These are phyloP conservation scores for Sander vitreus DNA, from an alignment of 2,113 vertebrate species.

Conservation along the genomic window DNA sequence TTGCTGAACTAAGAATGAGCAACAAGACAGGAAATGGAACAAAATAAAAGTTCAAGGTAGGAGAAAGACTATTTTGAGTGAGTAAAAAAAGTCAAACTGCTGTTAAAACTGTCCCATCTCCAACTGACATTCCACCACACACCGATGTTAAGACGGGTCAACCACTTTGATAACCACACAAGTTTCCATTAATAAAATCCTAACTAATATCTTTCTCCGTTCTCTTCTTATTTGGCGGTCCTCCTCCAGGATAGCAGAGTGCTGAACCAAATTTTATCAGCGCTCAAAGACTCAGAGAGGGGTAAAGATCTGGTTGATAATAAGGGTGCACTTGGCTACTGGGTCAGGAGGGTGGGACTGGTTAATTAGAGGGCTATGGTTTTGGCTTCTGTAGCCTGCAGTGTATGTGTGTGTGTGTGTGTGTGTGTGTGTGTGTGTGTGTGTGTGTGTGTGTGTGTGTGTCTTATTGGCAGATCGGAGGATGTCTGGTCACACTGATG, in stretches of 20 bases:
- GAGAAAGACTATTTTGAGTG: background rate
- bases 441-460: constrained; percentile 7
- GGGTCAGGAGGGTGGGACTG: constrained; percentile 67
- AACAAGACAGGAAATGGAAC: background rate
- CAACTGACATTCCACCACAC: background rate
- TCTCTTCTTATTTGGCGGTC: background rate
- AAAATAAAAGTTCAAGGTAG: background rate
- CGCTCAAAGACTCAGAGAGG: constrained; percentile 11
- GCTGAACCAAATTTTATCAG: constrained; percentile 51
- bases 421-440: constrained; percentile 23
- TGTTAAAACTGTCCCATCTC: background rate
- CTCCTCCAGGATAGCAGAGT: constrained; percentile 9
- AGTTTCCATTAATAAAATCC: constrained; percentile 16
- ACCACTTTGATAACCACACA: constrained; percentile 6
- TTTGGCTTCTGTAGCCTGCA: constrained; percentile 51
- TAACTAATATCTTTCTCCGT: background rate
- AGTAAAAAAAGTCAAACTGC: background rate
- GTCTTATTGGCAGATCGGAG: constrained; percentile 49
- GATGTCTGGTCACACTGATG: constrained; percentile 54
- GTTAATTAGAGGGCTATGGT: constrained; percentile 72
- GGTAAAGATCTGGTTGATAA: constrained; percentile 52
- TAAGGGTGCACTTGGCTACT: constrained; percentile 56
- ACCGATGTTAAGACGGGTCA: constrained; percentile 21
- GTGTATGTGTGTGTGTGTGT: constrained; percentile 38
- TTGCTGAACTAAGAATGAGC: background rate